phyloP scores from a whole-genome alignment of 2,797 vertebrate species.

The Trematomus bernacchii region DNA sequence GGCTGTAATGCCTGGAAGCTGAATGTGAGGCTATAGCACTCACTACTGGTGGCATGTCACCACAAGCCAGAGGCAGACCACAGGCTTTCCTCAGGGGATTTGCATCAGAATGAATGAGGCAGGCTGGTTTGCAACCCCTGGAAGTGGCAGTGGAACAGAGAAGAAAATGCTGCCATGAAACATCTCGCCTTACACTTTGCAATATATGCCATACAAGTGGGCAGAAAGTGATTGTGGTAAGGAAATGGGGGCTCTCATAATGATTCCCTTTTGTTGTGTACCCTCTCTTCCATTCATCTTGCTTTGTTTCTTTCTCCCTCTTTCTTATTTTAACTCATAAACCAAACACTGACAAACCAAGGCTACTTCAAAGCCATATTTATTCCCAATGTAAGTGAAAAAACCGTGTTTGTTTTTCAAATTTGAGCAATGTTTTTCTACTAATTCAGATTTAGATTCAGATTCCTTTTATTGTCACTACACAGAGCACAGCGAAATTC shows the following conservation, averaged over 20 bases:
- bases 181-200: conserved; percentile 68
- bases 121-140: conserved; percentile 65
- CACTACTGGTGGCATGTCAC: conserved; percentile 77
- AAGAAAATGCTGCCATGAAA: conserved; percentile 60
- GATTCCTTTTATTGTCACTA: too few species aligned
- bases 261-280: conserved; percentile 29
- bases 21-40: conserved; percentile 73
- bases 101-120: conserved; percentile 66
- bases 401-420: not conserved
- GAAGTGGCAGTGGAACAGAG: conserved; percentile 71
- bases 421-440: too few species aligned
- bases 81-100: conserved; percentile 77
- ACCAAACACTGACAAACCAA: conserved; percentile 20
- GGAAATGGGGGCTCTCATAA: conserved; percentile 56
- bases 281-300: conserved; percentile 13
- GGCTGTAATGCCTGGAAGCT: conserved; percentile 72
- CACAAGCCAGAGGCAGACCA: conserved; percentile 77
- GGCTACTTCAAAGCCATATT: conserved; percentile 33
- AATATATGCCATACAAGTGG: conserved; percentile 60
- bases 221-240: conserved; percentile 66
- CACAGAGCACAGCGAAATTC: too few species aligned
- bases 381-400: conserved; percentile 41
- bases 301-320: conserved; percentile 6
- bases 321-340: not conserved
- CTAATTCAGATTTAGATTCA: not conserved